Evolutionary conservation across 2,888 invertebrate genomes (phyloP).

Genomic region (Ochropacha duplaris): DNA sequence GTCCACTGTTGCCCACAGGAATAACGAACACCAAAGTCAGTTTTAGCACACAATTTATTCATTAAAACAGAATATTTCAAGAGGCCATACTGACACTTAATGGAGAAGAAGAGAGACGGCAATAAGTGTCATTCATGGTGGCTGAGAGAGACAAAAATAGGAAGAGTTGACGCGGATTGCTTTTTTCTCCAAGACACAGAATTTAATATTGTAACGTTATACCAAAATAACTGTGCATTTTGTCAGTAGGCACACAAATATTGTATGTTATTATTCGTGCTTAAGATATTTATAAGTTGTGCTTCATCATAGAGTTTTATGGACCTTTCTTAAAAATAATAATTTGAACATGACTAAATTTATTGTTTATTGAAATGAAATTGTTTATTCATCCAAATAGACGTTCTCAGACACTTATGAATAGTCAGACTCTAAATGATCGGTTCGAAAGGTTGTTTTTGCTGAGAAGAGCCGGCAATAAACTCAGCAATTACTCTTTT

Average conservation of each 20-base stretch:
- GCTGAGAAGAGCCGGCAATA: no score
- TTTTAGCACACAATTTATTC: neutral
- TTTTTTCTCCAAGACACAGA: constrained; percentile 36
- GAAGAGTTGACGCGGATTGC: constrained; percentile 30
- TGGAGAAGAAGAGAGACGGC: constrained; percentile 10
- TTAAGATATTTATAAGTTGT: constrained; percentile 16
- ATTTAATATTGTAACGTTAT: constrained; percentile 49
- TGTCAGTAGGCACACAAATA: constrained; percentile 27
- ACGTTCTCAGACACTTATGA: no score
- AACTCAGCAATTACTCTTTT: no score
- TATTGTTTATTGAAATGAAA: no score
- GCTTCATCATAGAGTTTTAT: neutral
- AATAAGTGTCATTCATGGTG: constrained; percentile 15
- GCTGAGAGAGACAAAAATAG: constrained; percentile 19
- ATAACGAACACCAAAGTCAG: neutral
- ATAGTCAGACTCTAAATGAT: no score
- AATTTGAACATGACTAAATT: no score
- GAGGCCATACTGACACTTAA: neutral
- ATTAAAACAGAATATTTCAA: constrained; percentile 1
- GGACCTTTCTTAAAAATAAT: no score
- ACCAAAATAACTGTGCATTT: constrained; percentile 39
- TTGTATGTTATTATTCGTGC: constrained; percentile 34
- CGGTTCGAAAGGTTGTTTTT: no score
- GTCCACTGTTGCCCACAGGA: no score
- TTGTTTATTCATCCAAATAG: no score